A percentile compares a stretch with the other conserved stretches of the same genome.
phyloP scores from a whole-genome alignment of 1,140 invertebrate species.

The Sesamia nonagrioides region DNA sequence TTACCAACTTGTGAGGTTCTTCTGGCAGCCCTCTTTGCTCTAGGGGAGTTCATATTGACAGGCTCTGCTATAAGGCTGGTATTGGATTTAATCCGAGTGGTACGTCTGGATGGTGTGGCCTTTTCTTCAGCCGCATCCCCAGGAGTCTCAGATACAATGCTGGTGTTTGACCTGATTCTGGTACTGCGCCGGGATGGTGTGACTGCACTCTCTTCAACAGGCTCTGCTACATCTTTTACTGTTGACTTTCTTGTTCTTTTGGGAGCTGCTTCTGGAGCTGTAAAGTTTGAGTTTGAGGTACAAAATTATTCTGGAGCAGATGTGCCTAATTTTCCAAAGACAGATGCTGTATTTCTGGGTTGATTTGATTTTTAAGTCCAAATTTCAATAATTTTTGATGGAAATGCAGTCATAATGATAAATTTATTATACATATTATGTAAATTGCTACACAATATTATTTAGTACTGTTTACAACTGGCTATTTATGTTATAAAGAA shows the following conservation, averaged over 20 bases:
- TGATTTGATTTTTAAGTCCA: too few species aligned
- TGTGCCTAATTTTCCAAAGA: neutral
- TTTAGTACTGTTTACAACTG: too few species aligned
- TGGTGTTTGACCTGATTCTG: conserved; percentile 78
- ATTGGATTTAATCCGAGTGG: conserved; percentile 77
- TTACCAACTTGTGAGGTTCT: conserved; percentile 75
- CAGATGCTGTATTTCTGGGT: neutral
- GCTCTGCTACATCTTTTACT: conserved; percentile 63
- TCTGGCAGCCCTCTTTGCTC: conserved; percentile 76
- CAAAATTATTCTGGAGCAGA: neutral
- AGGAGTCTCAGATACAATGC: conserved; percentile 68
- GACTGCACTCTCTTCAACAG: conserved; percentile 69
- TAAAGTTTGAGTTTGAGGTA: neutral
- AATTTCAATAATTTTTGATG: too few species aligned
- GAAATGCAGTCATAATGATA: too few species aligned
- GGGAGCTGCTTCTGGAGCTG: conserved; percentile 58
- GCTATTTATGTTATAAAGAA: too few species aligned
- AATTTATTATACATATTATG: too few species aligned
- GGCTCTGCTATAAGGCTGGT: conserved; percentile 76
- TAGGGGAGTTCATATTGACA: conserved; percentile 68
- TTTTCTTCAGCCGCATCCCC: conserved; percentile 64
- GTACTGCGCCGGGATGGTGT: conserved; percentile 77
- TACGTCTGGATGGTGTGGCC: conserved; percentile 78
- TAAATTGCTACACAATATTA: too few species aligned
- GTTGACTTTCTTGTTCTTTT: conserved; percentile 65